Evolutionary conservation across 2,113 vertebrate species (phyloP).

Genomic region (Calidris pugnax): DNA sequence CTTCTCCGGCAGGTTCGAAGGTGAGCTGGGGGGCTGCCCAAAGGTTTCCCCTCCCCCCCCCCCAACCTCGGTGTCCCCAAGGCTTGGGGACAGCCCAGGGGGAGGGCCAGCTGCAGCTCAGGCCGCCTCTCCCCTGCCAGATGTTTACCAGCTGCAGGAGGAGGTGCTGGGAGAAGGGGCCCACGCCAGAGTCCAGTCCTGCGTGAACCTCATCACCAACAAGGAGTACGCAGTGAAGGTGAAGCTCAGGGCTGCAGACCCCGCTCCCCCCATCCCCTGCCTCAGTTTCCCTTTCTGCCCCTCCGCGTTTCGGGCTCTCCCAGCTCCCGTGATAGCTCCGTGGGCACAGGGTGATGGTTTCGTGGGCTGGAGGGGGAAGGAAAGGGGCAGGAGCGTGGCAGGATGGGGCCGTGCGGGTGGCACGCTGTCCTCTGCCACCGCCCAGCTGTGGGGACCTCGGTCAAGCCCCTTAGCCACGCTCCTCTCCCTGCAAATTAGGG

Average conservation of each 20-base stretch:
- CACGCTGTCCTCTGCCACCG: accelerated
- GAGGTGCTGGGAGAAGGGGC: slow-evolving; percentile 94
- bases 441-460: accelerated
- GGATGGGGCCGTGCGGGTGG: neutral
- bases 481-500: neutral
- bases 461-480: accelerated
- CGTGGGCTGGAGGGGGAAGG: neutral
- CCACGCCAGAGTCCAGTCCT: slow-evolving; percentile 94
- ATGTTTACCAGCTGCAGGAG: slow-evolving; percentile 95
- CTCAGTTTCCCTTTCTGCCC: neutral
- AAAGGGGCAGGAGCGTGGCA: neutral
- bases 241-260: slow-evolving; percentile 3
- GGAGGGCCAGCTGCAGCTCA: neutral
- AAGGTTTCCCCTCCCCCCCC: too few relatives aligned
- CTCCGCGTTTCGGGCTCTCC: neutral
- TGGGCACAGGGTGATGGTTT: accelerated
- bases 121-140: slow-evolving; percentile 51
- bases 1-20: slow-evolving; percentile 94
- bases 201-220: slow-evolving; percentile 93
- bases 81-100: neutral
- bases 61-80: neutral
- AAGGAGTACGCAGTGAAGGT: slow-evolving; percentile 99
- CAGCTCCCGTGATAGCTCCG: accelerated
- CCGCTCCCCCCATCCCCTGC: neutral
- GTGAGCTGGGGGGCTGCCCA: slow-evolving; percentile 54